phyloP scores from a whole-genome alignment of 2,113 vertebrate genomes.

The Tauraco erythrolophus region DNA sequence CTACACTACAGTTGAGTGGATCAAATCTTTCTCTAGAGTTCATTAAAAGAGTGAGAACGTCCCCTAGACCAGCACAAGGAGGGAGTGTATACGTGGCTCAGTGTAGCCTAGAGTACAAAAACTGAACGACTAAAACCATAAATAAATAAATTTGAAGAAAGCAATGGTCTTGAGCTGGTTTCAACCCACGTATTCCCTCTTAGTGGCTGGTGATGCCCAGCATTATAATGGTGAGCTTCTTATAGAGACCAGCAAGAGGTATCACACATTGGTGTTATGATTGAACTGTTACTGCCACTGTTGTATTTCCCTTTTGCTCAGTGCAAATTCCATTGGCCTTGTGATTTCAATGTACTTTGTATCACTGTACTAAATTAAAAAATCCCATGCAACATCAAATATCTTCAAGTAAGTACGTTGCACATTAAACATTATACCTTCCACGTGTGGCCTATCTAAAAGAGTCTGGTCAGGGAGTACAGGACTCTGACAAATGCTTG shows the following conservation, averaged over 20 bases:
- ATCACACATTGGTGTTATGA: background rate
- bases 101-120: background rate
- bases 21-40: background rate
- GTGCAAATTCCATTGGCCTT: background rate
- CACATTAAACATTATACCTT: background rate
- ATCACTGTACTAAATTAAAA: background rate
- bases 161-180: background rate
- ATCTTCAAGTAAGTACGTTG: background rate
- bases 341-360: background rate
- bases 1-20: background rate
- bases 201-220: background rate
- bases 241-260: background rate
- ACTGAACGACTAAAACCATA: background rate
- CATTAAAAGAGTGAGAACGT: background rate
- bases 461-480: background rate
- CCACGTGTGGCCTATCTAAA: background rate
- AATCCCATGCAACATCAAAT: fast-evolving
- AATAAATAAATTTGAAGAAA: background rate
- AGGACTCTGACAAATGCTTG: background rate
- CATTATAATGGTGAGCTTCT: background rate
- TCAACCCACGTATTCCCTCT: background rate
- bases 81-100: background rate
- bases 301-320: background rate
- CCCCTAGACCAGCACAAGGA: background rate
- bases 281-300: background rate